Base-by-base conservation (phyloP, 2,113 vertebrate species). In the Sisor rabdophorus region DNA sequence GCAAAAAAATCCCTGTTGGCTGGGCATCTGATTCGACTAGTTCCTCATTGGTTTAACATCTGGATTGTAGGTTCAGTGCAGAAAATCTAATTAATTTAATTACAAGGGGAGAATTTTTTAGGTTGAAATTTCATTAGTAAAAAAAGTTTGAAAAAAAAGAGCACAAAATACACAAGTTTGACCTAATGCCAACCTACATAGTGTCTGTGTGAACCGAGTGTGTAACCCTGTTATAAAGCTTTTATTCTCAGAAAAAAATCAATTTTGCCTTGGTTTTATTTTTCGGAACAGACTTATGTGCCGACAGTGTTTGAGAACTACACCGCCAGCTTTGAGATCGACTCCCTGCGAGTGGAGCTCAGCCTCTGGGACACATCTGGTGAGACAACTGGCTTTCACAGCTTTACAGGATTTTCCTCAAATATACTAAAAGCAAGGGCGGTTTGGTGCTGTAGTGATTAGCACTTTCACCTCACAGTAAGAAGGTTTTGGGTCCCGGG, bases 291-390 rank as follows among this genome's bases (percentile, higher is more conserved):
- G 69, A 71, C 19, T 20, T 71, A 71, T 16, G 69, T 71, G 20
- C 69, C 69, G 1, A 71, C 94, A 3, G 94, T 95, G 56, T 95
- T 95, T 87, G 94, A 95, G 81, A 95, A 95, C 91, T 95, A 95
- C 89, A 94, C 94, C 20, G 94, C 94, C 86, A 95, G 93, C 89
- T 95, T 95, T 89, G 94, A 95, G 88, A 94, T 95, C 82, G 94
- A 95, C 91, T 91, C 91, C 74, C 92, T 94, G 85, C 93, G 94
- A 81, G 94, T 94, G 89, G 94, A 95, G 78, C 91, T 95, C 86
- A 94, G 93, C 86, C 92, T 95, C 9, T 95, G 94, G 94, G 94
- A 95, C 85, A 95, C 94, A 73, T 95, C 94, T 80, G 94, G 94
- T 95, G 92, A 93, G 93, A 56, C 28, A 6, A 40, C 2, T 22